Conservation (phyloP, 2,797 vertebrate species). For the Sebastes reedi region DNA sequence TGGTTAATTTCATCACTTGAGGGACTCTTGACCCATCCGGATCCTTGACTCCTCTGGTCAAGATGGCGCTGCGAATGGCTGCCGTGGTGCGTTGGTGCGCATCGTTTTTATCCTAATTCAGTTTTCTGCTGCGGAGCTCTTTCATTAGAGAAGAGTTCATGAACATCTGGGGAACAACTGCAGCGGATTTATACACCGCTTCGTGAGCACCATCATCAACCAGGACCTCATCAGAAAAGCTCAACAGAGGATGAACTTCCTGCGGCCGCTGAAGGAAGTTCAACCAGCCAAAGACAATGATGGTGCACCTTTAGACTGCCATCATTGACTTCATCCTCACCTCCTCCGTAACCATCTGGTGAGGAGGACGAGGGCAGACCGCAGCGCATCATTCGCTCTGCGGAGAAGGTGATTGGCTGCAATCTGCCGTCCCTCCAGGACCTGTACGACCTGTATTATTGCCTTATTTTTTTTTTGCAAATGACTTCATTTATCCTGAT, state of each 20-base stretch:
- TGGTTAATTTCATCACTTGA: constrained; percentile 64
- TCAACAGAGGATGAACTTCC: not conserved
- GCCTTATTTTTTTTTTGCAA: no score
- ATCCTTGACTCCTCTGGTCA: constrained; percentile 23
- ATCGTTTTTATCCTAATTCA: not conserved
- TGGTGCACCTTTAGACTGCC: not conserved
- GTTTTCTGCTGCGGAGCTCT: not conserved
- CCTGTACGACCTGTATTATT: not conserved
- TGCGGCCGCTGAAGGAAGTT: not conserved
- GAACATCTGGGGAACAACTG: not conserved
- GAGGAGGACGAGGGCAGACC: not conserved
- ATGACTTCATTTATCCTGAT: no score
- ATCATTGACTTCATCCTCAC: not conserved
- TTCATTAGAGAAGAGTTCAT: not conserved
- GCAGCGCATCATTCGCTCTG: not conserved
- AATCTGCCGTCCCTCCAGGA: not conserved
- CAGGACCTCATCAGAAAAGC: not conserved
- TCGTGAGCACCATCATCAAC: no score
- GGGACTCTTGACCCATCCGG: constrained; percentile 58
- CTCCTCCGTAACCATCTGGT: not conserved
- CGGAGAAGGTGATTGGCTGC: not conserved
- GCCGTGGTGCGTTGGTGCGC: not conserved
- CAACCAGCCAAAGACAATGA: not conserved
- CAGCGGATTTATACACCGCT: not conserved
- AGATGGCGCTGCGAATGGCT: not conserved